Conservation (phyloP, 2,888 invertebrate species). For the Rhagonycha lutea region DNA sequence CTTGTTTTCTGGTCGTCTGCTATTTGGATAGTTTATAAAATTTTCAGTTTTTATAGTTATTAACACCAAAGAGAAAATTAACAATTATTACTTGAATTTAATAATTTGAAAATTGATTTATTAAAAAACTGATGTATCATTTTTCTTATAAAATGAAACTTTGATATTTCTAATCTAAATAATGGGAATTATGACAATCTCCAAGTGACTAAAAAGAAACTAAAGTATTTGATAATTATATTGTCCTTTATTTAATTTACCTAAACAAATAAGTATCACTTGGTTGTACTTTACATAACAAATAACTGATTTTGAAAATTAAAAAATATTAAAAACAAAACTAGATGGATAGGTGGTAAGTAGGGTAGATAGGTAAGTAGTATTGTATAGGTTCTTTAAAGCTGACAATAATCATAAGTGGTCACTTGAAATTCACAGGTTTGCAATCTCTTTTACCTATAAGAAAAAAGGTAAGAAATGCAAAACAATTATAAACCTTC, state of each 20-base stretch:
- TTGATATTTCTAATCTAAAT: background rate
- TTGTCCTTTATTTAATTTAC: background rate
- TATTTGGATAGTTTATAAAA: too few species aligned
- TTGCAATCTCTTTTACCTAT: background rate
- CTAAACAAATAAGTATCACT: background rate
- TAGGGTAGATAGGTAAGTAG: background rate
- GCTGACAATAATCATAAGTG: constrained; percentile 54
- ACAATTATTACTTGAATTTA: too few species aligned
- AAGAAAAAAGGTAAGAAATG: constrained; percentile 6
- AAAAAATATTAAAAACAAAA: background rate
- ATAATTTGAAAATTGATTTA: background rate
- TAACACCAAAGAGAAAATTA: too few species aligned
- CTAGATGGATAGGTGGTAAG: background rate
- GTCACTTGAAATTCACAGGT: background rate
- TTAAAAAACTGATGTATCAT: background rate
- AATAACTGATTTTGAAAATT: background rate
- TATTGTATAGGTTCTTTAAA: constrained; percentile 42
- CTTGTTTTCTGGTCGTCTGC: too few species aligned
- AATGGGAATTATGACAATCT: background rate
- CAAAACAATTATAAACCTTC: constrained; percentile 16
- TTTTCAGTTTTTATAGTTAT: too few species aligned
- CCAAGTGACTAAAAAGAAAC: background rate
- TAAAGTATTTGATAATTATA: background rate
- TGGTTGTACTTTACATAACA: background rate
- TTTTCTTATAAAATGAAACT: background rate